phyloP scores from a whole-genome alignment of 92 coral and sea anemone species.

The Desmophyllum pertusum region DNA sequence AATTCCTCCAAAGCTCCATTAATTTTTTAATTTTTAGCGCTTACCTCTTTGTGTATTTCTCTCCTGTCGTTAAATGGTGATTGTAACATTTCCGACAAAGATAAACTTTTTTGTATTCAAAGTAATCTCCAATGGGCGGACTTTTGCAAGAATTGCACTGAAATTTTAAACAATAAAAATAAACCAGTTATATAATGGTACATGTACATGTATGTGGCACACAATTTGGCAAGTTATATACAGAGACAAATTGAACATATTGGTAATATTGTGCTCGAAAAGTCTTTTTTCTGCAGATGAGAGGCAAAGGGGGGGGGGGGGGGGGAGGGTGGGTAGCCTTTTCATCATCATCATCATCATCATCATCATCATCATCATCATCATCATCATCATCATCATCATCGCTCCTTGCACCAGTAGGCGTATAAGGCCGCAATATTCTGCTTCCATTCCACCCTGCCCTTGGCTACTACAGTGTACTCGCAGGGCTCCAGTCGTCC shows the following conservation, averaged over 20 bases:
- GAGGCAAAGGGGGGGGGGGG: too few species aligned
- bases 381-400: too few species aligned
- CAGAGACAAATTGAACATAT: not conserved
- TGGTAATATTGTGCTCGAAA: not conserved
- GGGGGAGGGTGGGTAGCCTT: too few species aligned
- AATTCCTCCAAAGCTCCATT: too few species aligned
- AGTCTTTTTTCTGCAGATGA: too few species aligned
- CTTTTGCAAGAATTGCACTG: slow-evolving; percentile 85
- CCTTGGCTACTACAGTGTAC: too few species aligned
- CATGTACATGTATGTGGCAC: not conserved
- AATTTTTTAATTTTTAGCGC: not conserved
- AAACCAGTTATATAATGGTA: not conserved
- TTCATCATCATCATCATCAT: too few species aligned
- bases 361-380: too few species aligned
- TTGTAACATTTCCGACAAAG: slow-evolving; percentile 93
- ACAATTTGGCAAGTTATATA: not conserved
- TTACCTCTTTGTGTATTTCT: slow-evolving; percentile 83
- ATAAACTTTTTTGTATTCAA: slow-evolving; percentile 88
- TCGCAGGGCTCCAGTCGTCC: too few species aligned
- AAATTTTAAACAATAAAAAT: not conserved
- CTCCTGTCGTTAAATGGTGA: slow-evolving; percentile 73
- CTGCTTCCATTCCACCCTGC: too few species aligned
- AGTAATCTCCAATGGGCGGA: slow-evolving; percentile 93
- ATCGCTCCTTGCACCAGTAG: too few species aligned
- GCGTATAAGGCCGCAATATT: too few species aligned